A percentile compares a stretch with the other conserved stretches of the same genome.
Conservation (phyloP, 2,113 vertebrate species). For the Trinectes maculatus region DNA sequence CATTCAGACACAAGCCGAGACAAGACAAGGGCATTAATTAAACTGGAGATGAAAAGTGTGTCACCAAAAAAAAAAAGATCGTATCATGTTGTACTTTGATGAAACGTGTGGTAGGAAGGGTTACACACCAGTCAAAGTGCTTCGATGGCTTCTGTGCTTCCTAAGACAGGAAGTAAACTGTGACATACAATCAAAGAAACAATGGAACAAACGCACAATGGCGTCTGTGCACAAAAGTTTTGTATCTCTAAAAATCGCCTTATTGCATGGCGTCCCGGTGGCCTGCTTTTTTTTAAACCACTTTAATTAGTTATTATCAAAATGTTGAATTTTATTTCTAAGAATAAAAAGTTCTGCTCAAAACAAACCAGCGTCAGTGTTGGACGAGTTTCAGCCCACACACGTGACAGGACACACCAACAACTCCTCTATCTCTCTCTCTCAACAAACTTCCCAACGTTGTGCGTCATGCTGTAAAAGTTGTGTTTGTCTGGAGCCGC, state of each 20-base stretch:
- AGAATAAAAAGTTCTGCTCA: constrained; percentile 1
- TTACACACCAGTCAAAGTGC: constrained; percentile 17
- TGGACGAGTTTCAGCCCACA: neutral
- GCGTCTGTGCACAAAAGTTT: constrained; percentile 6
- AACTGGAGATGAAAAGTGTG: too few relatives aligned
- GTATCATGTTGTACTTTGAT: too few relatives aligned
- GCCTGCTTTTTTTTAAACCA: neutral
- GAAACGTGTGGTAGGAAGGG: constrained; percentile 1
- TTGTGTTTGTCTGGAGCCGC: constrained; percentile 26
- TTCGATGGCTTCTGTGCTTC: constrained; percentile 2
- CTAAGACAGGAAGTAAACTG: constrained; percentile 1
- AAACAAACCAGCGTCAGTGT: neutral
- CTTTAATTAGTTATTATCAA: constrained; percentile 20
- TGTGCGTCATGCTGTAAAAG: constrained; percentile 35
- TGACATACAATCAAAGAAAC: constrained; percentile 5
- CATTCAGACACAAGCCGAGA: too few relatives aligned
- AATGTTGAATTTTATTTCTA: constrained; percentile 9
- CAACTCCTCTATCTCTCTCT: constrained; percentile 1
- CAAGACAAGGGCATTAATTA: too few relatives aligned
- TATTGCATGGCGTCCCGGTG: constrained; percentile 8
- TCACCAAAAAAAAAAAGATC: too few relatives aligned
- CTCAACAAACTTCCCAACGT: constrained; percentile 34
- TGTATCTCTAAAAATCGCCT: constrained; percentile 15
- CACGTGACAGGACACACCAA: neutral
- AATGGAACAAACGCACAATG: constrained; percentile 9